A percentile compares a stretch with the other conserved stretches of the same genome.
phyloP scores from a whole-genome alignment of 1,140 invertebrate species.

The Drosophila sp. region DNA sequence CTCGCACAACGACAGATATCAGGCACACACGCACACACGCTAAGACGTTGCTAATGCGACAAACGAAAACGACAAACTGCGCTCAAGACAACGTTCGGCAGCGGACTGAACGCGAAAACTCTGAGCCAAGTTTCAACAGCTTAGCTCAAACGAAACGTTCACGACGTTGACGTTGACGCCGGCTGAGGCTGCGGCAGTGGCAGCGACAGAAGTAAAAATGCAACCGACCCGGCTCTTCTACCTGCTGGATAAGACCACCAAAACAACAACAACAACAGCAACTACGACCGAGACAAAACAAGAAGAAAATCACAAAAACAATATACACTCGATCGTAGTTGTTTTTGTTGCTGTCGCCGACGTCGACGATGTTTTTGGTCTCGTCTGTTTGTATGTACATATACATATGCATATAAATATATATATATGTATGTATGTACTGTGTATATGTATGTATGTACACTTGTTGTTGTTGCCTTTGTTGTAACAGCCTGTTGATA shows the following conservation, averaged over 20 bases:
- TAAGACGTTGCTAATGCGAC: constrained; percentile 51
- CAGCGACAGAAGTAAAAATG: constrained; percentile 30
- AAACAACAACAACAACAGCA: constrained; percentile 6
- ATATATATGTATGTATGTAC: neutral
- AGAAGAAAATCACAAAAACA: constrained; percentile 52
- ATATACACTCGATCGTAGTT: constrained; percentile 6
- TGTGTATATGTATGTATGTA: neutral
- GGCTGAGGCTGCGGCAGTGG: neutral
- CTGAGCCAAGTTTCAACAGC: constrained; percentile 62
- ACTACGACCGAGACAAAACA: constrained; percentile 13
- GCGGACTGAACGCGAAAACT: constrained; percentile 60
- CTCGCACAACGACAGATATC: constrained; percentile 1
- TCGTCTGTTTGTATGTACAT: constrained; percentile 4
- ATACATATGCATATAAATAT: too few species aligned
- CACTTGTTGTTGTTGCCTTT: constrained; percentile 20
- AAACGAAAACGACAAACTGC: constrained; percentile 41
- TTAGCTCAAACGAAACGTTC: constrained; percentile 40
- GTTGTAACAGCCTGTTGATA: constrained; percentile 61
- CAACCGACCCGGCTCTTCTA: constrained; percentile 49
- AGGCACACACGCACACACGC: constrained; percentile 37
- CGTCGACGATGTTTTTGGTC: constrained; percentile 24
- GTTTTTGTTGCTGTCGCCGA: constrained; percentile 18
- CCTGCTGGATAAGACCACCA: constrained; percentile 42
- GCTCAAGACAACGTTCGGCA: constrained; percentile 71
- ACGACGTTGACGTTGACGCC: constrained; percentile 14